Evolutionary conservation across 2,888 invertebrate genomes (phyloP), one percentile per base, ranked within the genome.

Genomic region (Agriotes lineatus): DNA sequence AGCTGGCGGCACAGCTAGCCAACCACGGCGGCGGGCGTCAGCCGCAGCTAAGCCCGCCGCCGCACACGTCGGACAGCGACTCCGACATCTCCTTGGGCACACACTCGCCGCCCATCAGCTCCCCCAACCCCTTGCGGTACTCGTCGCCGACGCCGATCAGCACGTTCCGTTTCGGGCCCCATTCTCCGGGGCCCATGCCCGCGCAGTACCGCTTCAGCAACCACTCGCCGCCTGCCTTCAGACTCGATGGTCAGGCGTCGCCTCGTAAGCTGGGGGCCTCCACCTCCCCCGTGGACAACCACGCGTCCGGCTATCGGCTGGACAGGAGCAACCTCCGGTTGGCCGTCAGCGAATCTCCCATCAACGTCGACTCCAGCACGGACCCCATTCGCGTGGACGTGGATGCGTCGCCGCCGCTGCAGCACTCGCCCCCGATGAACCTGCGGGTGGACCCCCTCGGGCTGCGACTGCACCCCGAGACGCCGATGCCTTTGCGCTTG

Each of bases 141-240:
- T 70, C 79, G 1, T 74, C 77, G 7, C 82, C 82, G 70, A 50
- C 77, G 70, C 67, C 75, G 62, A 78, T 85, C 59, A 82, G 82
- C 18, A 79, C 82, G 18, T 85, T 84, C 70, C 78, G 85, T 20
- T 85, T 85, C 71, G 85, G 84, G 3, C 82, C 84, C 5, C 85
- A 85, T 73, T 85, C 84, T 1, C 85, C 85, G 2, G 85, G 85
- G 9, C 85, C 85, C 2, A 85, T 85, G 84, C 85, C 85, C 0
- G 74, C 83, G 20, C 84, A 84, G 72, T 85, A 83, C 75, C 81
- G 85, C 25, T 84, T 84, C 75, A 80, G 79, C 22, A 77, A 77
- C 22, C 80, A 81, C 70, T 79, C 82, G n/a, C 78, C 81, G 12
- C 79, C 81, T 10, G 75, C 71, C 18, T 72, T 69, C 61, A 71